Evolutionary conservation across 2,113 vertebrate species (phyloP).

Genomic region (Anoura caudifer): DNA sequence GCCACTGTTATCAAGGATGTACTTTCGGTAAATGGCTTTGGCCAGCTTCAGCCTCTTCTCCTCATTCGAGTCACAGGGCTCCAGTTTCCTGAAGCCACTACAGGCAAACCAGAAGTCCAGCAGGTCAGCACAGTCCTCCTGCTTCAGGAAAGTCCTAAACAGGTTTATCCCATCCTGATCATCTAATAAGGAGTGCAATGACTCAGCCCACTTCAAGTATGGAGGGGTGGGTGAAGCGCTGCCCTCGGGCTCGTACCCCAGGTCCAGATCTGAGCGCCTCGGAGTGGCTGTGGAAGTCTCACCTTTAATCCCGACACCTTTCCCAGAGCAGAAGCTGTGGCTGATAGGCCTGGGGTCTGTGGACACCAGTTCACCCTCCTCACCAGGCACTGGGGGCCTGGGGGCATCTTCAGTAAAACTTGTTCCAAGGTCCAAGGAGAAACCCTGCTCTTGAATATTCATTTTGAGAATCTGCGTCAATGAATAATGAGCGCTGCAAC

Average conservation of each 20-base stretch:
- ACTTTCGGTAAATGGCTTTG: slow-evolving; percentile 96
- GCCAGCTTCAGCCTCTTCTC: slow-evolving; percentile 96
- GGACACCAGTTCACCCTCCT: slow-evolving; percentile 94
- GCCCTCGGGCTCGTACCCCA: slow-evolving; percentile 98
- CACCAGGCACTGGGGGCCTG: slow-evolving; percentile 96
- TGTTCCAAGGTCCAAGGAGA: slow-evolving; percentile 90
- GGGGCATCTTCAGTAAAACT: slow-evolving; percentile 99
- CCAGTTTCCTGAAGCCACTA: slow-evolving; percentile 96
- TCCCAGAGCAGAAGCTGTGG: slow-evolving; percentile 85
- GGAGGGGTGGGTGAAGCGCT: slow-evolving; percentile 97
- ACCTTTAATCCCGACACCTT: slow-evolving; percentile 85
- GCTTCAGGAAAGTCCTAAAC: slow-evolving; percentile 94
- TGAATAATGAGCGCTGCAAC: slow-evolving; percentile 76
- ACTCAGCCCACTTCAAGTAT: slow-evolving; percentile 97
- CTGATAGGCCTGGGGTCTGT: slow-evolving; percentile 84
- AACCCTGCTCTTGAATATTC: slow-evolving; percentile 91
- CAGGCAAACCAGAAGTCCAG: slow-evolving; percentile 99
- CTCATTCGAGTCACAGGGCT: slow-evolving; percentile 86
- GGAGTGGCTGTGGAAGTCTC: slow-evolving; percentile 93
- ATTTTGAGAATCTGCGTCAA: slow-evolving; percentile 85
- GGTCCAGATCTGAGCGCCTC: slow-evolving; percentile 92
- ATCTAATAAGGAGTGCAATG: slow-evolving; percentile 94
- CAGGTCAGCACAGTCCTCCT: slow-evolving; percentile 93
- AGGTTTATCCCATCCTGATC: slow-evolving; percentile 97
- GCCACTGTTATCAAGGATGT: slow-evolving; percentile 92